phyloP scores from a whole-genome alignment of 37 sponge, comb jelly and placozoan species.

The Eunapius fragilis region DNA sequence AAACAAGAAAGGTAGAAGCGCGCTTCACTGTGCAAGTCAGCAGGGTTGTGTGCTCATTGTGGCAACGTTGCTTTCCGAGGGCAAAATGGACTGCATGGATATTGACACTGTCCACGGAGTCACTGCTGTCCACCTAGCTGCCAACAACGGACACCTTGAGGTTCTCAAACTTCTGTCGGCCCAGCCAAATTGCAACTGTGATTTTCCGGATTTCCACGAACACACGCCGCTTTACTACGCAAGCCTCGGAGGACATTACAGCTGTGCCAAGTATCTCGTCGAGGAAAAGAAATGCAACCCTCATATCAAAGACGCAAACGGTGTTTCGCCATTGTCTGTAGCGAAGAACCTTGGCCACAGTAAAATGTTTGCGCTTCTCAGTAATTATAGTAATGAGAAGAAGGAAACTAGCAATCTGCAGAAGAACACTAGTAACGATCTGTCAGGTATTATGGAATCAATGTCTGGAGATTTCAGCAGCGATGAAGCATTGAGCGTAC shows the following conservation, averaged over 20 bases:
- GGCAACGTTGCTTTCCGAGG: conserved; percentile 39
- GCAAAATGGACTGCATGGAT: conserved; percentile 16
- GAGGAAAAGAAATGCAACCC: conserved; percentile 21
- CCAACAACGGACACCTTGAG: conserved; percentile 12
- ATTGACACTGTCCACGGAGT: conserved; percentile 19
- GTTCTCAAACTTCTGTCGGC: conserved; percentile 32
- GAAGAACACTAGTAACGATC: too few relatives aligned
- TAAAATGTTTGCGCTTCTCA: conserved; percentile 28
- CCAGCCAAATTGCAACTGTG: neutral
- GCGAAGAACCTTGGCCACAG: conserved; percentile 68
- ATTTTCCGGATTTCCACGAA: neutral
- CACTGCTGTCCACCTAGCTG: conserved; percentile 45
- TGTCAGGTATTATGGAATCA: too few relatives aligned
- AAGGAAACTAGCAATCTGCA: too few relatives aligned
- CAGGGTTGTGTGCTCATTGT: conserved; percentile 52
- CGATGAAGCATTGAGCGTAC: neutral
- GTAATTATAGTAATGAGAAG: neutral
- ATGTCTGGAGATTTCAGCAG: neutral
- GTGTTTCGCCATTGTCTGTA: conserved; percentile 68
- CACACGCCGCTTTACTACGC: conserved; percentile 35
- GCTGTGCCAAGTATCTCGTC: conserved; percentile 47
- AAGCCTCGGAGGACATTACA: conserved; percentile 46
- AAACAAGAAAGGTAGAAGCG: conserved; percentile 47
- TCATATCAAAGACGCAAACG: conserved; percentile 45
- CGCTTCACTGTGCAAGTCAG: conserved; percentile 63